These are phyloP conservation scores for Drosophila lutescens DNA, from an alignment of 2,888 invertebrate species.

Conservation along the genomic window DNA sequence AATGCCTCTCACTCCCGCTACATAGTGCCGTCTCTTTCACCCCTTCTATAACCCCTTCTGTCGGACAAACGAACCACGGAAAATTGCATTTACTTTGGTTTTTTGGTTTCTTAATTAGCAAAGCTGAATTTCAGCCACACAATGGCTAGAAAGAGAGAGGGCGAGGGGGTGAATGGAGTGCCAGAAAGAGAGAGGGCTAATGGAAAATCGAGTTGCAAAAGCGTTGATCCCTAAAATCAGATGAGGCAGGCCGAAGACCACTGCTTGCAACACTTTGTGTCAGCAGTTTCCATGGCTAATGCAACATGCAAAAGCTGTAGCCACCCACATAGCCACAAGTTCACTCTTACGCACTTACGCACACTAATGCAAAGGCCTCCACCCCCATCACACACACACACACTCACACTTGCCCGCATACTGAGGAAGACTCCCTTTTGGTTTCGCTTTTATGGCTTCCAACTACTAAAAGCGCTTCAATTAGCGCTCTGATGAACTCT, in stretches of 20 bases:
- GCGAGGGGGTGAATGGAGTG: neutral
- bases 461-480: constrained; percentile 69
- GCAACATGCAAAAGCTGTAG: constrained; percentile 17
- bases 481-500: constrained; percentile 74
- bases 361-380: neutral
- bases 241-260: constrained; percentile 46
- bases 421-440: constrained; percentile 11
- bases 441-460: constrained; percentile 60
- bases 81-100: constrained; percentile 75
- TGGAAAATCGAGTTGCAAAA: constrained; percentile 26
- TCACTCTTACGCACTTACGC: constrained; percentile 13
- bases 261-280: constrained; percentile 55
- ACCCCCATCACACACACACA: constrained; percentile 3
- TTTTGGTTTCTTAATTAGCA: constrained; percentile 72
- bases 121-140: constrained; percentile 27
- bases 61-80: constrained; percentile 53
- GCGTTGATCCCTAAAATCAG: constrained; percentile 43
- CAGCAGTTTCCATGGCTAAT: constrained; percentile 22
- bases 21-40: constrained; percentile 3
- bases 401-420: constrained; percentile 18
- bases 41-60: constrained; percentile 39
- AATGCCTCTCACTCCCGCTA: constrained; percentile 23
- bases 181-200: constrained; percentile 10
- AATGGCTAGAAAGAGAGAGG: neutral
- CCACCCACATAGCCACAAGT: constrained; percentile 3